Conservation (phyloP, 2,888 invertebrate species). For the Dynastes maya region DNA sequence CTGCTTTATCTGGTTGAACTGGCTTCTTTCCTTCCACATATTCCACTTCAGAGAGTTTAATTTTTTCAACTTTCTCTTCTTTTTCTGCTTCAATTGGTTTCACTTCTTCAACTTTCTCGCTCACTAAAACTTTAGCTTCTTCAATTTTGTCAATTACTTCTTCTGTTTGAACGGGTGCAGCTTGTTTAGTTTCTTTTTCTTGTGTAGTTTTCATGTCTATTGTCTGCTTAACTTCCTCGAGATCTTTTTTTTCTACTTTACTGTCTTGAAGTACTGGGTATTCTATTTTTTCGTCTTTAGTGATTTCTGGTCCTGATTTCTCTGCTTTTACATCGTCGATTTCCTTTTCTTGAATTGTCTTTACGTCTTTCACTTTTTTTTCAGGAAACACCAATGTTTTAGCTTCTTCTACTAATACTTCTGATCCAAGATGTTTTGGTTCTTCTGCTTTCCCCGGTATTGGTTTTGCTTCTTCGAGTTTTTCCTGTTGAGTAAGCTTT, state of each 20-base stretch:
- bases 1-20: too few species aligned
- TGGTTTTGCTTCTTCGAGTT: neutral
- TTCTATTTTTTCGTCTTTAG: constrained; percentile 25
- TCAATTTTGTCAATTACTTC: neutral
- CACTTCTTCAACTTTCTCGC: too few species aligned
- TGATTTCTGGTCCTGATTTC: neutral
- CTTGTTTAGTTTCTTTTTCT: constrained; percentile 11
- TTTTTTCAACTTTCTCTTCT: too few species aligned
- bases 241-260: neutral
- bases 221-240: constrained; percentile 44
- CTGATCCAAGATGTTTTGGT: constrained; percentile 1
- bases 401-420: too few species aligned
- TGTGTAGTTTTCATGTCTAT: constrained; percentile 59
- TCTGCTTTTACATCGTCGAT: neutral
- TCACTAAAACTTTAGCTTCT: too few species aligned
- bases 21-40: too few species aligned
- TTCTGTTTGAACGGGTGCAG: too few species aligned
- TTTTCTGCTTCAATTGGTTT: too few species aligned
- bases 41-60: too few species aligned
- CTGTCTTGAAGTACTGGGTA: neutral
- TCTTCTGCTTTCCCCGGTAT: neutral
- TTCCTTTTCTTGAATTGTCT: too few species aligned
- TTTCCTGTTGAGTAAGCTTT: constrained; percentile 9
- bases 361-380: too few species aligned
- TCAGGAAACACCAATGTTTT: too few species aligned